These are phyloP conservation scores for Sciurus vulgaris DNA, from an alignment of 2,797 vertebrate genomes.

Conservation along the genomic window DNA sequence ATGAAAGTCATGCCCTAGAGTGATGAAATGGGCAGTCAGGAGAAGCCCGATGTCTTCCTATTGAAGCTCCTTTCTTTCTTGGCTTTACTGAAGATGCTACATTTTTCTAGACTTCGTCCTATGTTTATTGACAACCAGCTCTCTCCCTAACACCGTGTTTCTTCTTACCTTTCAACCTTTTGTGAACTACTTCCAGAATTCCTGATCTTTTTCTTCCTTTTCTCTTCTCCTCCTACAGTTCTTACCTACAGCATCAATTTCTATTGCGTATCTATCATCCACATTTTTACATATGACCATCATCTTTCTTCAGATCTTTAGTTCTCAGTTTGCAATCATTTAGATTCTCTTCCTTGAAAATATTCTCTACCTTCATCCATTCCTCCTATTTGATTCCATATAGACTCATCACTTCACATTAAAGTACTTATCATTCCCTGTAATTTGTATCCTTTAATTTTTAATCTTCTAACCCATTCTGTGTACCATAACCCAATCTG, in stretches of 20 bases:
- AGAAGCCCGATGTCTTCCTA: not conserved
- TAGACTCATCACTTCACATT: not conserved
- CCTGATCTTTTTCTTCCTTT: not conserved
- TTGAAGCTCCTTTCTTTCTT: not conserved
- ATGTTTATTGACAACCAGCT: not conserved
- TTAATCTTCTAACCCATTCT: not conserved
- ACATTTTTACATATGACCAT: not conserved
- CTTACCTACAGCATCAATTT: not conserved
- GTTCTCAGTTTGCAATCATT: not conserved
- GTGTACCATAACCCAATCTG: not conserved
- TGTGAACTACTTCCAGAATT: not conserved
- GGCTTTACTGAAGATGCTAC: not conserved
- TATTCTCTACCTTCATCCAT: not conserved
- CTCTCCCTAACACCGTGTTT: not conserved
- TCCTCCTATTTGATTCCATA: not conserved
- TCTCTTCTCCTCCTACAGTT: not conserved
- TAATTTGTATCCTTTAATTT: not conserved
- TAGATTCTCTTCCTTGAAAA: not conserved
- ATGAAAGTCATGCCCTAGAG: no score
- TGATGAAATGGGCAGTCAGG: no score
- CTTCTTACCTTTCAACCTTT: not conserved
- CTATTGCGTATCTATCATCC: not conserved
- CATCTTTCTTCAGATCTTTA: not conserved
- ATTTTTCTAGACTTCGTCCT: not conserved
- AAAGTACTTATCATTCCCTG: not conserved